Conservation (phyloP, 2,113 vertebrate genomes). For the Heterochromis multidens region DNA sequence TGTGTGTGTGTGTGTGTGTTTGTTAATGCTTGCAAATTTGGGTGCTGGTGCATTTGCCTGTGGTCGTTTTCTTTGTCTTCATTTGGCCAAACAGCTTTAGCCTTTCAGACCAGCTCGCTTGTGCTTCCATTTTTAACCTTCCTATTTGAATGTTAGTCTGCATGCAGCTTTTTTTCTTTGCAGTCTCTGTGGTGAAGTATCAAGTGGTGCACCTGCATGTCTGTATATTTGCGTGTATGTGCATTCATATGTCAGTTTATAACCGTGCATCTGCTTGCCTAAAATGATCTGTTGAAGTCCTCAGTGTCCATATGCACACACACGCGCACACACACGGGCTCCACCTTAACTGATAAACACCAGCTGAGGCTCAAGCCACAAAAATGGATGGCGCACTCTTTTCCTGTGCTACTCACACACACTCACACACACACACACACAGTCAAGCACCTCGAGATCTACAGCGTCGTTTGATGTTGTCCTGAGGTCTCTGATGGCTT, state of each 20-base stretch:
- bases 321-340: background rate
- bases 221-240: background rate
- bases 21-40: conserved; percentile 47
- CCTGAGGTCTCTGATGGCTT: conserved; percentile 43
- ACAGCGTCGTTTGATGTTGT: conserved; percentile 35
- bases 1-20: conserved; percentile 8
- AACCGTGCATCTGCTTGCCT: background rate
- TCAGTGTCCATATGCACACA: background rate
- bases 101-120: background rate
- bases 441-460: conserved; percentile 19
- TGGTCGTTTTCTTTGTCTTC: conserved; percentile 44
- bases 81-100: conserved; percentile 43
- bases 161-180: background rate
- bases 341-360: conserved; percentile 21
- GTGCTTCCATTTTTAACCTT: conserved; percentile 19
- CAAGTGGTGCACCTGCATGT: conserved; percentile 9
- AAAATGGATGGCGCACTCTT: conserved; percentile 13
- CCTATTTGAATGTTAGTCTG: background rate
- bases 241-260: background rate
- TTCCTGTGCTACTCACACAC: conserved; percentile 2
- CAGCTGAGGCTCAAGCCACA: conserved; percentile 34
- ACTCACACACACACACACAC: background rate
- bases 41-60: conserved; percentile 35
- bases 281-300: conserved; percentile 10
- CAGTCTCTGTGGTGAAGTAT: conserved; percentile 27